Evolutionary conservation across 2,797 vertebrate species (phyloP).

Genomic region (Pseudomugil gertrudae): DNA sequence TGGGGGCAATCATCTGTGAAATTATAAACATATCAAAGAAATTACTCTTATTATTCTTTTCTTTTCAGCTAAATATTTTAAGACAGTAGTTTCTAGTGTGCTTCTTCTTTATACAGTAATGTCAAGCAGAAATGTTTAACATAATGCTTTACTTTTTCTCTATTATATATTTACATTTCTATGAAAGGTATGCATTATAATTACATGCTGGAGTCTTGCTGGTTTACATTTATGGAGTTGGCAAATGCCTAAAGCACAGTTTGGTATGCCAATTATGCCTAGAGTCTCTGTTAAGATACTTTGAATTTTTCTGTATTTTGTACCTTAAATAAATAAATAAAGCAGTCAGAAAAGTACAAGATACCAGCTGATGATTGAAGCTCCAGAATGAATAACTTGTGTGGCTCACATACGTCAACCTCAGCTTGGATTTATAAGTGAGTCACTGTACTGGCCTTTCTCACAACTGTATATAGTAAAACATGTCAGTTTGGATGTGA

Average conservation of each 20-base stretch:
- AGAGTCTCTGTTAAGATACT: not conserved
- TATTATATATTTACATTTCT: no score
- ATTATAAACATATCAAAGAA: slow-evolving; percentile 15
- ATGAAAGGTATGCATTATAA: not conserved
- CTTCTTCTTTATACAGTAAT: no score
- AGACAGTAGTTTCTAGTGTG: not conserved
- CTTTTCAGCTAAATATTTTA: not conserved
- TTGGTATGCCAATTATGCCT: not conserved
- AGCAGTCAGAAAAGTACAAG: slow-evolving; percentile 5
- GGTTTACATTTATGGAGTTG: not conserved
- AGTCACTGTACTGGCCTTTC: not conserved
- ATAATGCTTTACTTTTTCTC: not conserved
- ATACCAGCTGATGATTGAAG: not conserved
- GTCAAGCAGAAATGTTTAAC: not conserved
- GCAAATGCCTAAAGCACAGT: not conserved
- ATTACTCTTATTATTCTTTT: not conserved
- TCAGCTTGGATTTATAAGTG: slow-evolving; percentile 12
- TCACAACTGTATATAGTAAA: slow-evolving; percentile 9
- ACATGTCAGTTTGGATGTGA: not conserved
- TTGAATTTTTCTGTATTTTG: not conserved
- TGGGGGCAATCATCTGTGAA: slow-evolving; percentile 4
- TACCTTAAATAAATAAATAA: not conserved
- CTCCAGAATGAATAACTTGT: slow-evolving; percentile 6
- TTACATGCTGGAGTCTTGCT: not conserved
- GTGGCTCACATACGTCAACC: slow-evolving; percentile 3